A percentile compares a stretch with the other conserved stretches of the same genome.
phyloP scores from a whole-genome alignment of 2,797 vertebrate species.

The Setipinna tenuifilis region DNA sequence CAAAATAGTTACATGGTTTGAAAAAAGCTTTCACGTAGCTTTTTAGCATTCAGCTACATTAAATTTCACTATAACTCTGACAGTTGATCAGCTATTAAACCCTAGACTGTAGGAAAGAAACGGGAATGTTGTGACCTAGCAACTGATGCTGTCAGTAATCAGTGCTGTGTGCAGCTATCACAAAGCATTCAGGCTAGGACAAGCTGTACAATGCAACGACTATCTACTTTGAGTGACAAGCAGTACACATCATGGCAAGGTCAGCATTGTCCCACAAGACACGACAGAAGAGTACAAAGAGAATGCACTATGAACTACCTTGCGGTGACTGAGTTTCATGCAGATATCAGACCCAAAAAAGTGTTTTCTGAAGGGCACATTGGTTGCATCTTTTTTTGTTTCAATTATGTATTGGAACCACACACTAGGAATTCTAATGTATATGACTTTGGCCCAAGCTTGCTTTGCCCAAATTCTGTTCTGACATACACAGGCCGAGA shows the following conservation, averaged over 20 bases:
- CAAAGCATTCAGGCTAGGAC: background rate
- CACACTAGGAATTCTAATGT: background rate
- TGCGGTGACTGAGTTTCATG: background rate
- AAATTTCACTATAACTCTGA: too few species aligned
- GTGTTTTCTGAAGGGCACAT: background rate
- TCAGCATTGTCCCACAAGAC: background rate
- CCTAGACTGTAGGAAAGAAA: background rate
- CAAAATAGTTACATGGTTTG: too few species aligned
- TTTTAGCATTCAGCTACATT: too few species aligned
- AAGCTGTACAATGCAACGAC: background rate
- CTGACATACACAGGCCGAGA: background rate
- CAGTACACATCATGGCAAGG: background rate
- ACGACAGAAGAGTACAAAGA: background rate
- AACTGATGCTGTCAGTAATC: background rate
- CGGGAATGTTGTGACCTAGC: background rate
- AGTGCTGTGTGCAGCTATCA: background rate
- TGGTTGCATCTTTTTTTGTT: background rate
- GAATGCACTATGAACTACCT: background rate
- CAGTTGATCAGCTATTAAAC: background rate
- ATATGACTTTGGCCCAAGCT: background rate
- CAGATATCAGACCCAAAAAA: background rate
- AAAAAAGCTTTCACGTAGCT: too few species aligned
- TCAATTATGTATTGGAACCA: background rate
- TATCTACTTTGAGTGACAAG: slow-evolving; percentile 1
- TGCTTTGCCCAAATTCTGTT: background rate